Conservation (phyloP, 2,888 invertebrate species). For the Epiblema foenella region DNA sequence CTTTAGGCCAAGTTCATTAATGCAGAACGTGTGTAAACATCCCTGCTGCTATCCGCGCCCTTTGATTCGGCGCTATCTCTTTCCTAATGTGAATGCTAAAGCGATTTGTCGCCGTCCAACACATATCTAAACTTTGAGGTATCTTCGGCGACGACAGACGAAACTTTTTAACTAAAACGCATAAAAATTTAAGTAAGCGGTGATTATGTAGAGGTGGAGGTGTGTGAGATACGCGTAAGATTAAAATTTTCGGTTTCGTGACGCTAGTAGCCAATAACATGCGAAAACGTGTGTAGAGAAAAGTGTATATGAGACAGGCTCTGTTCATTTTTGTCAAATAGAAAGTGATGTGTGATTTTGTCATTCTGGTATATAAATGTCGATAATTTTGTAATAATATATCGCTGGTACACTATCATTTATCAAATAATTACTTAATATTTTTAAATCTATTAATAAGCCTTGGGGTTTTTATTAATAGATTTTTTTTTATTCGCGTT, state of each 20-base stretch:
- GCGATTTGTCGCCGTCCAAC: slow-evolving; percentile 78
- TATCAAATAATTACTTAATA: neutral
- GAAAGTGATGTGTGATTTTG: neutral
- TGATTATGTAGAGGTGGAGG: neutral
- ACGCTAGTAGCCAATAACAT: no score
- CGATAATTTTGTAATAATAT: neutral
- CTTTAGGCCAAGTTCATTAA: slow-evolving; percentile 71
- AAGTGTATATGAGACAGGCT: no score
- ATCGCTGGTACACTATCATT: neutral
- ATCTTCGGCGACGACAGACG: slow-evolving; percentile 52
- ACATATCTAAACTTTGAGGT: slow-evolving; percentile 73
- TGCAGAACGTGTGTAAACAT: slow-evolving; percentile 66
- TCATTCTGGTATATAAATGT: neutral
- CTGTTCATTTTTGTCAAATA: neutral
- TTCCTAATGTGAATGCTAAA: slow-evolving; percentile 71
- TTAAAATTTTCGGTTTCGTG: neutral
- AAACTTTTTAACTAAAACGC: neutral
- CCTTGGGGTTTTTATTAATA: neutral
- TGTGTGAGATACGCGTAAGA: neutral
- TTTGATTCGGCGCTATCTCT: slow-evolving; percentile 72
- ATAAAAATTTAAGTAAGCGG: neutral
- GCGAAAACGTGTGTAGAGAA: no score
- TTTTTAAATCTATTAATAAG: neutral
- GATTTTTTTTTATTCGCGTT: no score
- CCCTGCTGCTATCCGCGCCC: slow-evolving; percentile 64